Conservation (phyloP, 2,113 vertebrate species). For the Petrocephalus zakoni region DNA sequence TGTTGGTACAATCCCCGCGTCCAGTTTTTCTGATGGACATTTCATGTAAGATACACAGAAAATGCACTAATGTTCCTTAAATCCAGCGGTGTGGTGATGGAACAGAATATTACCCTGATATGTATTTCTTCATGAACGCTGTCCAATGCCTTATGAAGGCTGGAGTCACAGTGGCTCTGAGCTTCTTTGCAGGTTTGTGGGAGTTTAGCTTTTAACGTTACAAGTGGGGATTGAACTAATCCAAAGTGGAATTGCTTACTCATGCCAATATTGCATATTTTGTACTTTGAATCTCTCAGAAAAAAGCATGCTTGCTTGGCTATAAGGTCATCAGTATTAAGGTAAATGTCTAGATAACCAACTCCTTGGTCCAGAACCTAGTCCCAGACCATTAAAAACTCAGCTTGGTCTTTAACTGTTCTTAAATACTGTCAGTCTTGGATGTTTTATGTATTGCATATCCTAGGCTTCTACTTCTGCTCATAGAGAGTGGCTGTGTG, state of each 20-base stretch:
- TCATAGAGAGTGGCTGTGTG: background rate
- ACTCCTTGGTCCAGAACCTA: background rate
- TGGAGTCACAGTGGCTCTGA: background rate
- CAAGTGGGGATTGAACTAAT: background rate
- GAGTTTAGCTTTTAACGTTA: background rate
- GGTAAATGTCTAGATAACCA: background rate
- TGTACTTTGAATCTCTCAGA: background rate
- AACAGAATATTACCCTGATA: background rate
- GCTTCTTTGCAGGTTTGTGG: background rate
- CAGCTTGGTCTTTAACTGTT: background rate
- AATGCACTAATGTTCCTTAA: slow-evolving; percentile 1
- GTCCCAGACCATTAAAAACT: background rate
- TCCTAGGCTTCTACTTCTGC: background rate
- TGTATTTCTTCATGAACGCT: background rate
- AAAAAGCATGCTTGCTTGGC: background rate
- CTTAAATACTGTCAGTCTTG: background rate
- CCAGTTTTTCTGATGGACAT: background rate
- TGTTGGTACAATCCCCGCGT: background rate
- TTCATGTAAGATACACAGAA: background rate
- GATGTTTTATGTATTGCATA: background rate
- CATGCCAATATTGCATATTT: background rate
- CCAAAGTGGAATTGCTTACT: background rate
- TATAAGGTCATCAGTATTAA: background rate
- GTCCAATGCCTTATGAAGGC: background rate
- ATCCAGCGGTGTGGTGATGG: background rate